A percentile compares a stretch with the other conserved stretches of the same genome.
Evolutionary conservation across 2,113 vertebrate species (phyloP).

Genomic region (Pundamilia nyererei): DNA sequence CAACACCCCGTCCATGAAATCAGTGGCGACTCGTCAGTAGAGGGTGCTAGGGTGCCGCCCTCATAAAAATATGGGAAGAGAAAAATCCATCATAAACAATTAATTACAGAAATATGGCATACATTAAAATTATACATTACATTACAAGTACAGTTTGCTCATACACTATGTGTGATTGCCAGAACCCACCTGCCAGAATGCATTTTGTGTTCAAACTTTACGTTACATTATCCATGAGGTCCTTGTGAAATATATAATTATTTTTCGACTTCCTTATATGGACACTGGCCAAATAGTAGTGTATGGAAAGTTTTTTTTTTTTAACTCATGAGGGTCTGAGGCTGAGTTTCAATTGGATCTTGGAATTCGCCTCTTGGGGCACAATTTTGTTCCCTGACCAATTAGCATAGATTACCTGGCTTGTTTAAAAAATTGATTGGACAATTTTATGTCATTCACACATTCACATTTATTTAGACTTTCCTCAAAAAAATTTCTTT

Average conservation of each 20-base stretch:
- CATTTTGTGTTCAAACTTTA: neutral
- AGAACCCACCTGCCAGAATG: neutral
- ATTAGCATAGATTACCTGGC: neutral
- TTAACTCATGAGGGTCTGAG: neutral
- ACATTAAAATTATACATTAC: neutral
- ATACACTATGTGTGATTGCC: neutral
- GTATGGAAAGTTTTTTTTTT: neutral
- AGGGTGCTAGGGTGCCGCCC: neutral
- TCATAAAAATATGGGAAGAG: neutral
- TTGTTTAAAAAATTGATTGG: neutral
- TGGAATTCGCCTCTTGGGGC: neutral
- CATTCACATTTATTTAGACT: neutral
- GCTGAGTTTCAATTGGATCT: neutral
- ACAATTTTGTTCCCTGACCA: neutral
- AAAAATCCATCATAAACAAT: neutral
- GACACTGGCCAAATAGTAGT: neutral
- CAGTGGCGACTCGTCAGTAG: neutral
- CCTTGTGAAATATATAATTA: neutral
- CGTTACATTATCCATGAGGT: neutral
- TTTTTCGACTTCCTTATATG: neutral
- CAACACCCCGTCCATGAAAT: neutral
- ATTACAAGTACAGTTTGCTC: neutral
- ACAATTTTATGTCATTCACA: neutral
- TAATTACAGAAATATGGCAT: neutral
- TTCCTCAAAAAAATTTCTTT: fast-evolving